Conservation (phyloP, 2,888 invertebrate species). For the Sesia bembeciformis region DNA sequence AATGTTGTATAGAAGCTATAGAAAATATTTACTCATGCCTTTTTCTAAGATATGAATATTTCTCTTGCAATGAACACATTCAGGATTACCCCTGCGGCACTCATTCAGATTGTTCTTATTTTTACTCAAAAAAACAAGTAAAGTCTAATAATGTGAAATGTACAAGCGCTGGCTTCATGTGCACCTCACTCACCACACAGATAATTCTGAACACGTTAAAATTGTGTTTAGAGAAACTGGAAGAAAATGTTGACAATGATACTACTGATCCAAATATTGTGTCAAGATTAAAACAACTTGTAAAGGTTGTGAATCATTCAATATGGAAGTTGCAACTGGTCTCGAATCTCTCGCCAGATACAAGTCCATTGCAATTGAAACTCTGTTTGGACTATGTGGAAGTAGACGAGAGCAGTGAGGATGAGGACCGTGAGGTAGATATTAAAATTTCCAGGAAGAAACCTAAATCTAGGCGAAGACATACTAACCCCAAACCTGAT, state of each 20-base stretch:
- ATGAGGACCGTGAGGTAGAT: constrained; percentile 51
- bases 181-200: constrained; percentile 74
- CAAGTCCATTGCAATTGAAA: constrained; percentile 52
- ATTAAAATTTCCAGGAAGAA: constrained; percentile 47
- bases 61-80: constrained; percentile 67
- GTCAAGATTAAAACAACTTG: constrained; percentile 41
- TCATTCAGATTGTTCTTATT: constrained; percentile 65
- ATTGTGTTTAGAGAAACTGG: constrained; percentile 64
- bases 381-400: constrained; percentile 63
- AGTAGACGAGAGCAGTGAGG: constrained; percentile 61
- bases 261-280: constrained; percentile 30
- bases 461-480: constrained; percentile 43
- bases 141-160: constrained; percentile 26
- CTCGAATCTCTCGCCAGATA: constrained; percentile 67
- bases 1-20: constrained; percentile 76
- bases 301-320: constrained; percentile 77
- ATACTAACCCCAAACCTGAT: constrained; percentile 49
- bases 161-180: constrained; percentile 68
- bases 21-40: constrained; percentile 83
- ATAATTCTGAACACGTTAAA: constrained; percentile 74
- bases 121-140: constrained; percentile 56
- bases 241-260: constrained; percentile 35
- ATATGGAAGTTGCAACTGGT: constrained; percentile 83
- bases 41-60: constrained; percentile 78
- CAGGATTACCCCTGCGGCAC: constrained; percentile 58